Evolutionary conservation across 2,113 vertebrate species (phyloP), one percentile per base, ranked within the genome.

Genomic region (Pagrus major): DNA sequence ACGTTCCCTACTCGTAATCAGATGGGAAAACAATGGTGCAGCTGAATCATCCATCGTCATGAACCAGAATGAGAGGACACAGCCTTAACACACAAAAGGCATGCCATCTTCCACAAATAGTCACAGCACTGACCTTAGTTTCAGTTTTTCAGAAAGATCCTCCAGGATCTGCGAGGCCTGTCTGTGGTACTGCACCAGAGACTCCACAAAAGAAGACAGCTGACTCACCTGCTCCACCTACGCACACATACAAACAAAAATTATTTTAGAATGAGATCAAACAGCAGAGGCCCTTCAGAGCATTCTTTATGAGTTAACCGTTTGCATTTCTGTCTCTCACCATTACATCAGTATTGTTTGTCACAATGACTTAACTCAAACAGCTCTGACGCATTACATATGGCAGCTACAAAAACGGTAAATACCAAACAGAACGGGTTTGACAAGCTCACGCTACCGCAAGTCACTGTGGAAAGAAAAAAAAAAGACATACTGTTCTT

Each of bases 211-310:
- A 10, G 97, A 96, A 0, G 95, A 95, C 58, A 99, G 95, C 93
- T 99, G 98, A 92, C 96, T 97, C 89, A 99, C 97, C 91, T 99
- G 98, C 93, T 99, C 98, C 3, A 98, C 96, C 97, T 99, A 78
- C 78, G 83, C 16, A 20, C 20, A 41, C 31, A 80, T 18, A 21
- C 41, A 80, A 21, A 75, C 5, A 55, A 35, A 25, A 52, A 31
- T 2, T 11, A 67, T 75, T 71, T 72, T 16, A 83, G 27, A 59
- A 35, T 0, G 8, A 67, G 56, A 49, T 3, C 3, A 71, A 87
- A 60, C 5, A 29, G 23, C 27, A 55, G 18, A 5, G 5, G 9
- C 5, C 6, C 18, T 7, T 31, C 14, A 15, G 20, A 18, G 16
- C 20, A 71, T 46, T 27, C 12, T 49, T 69, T 10, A 23, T 35